phyloP scores from a whole-genome alignment of 2,888 invertebrate species.

The Chloroclysta siterata region DNA sequence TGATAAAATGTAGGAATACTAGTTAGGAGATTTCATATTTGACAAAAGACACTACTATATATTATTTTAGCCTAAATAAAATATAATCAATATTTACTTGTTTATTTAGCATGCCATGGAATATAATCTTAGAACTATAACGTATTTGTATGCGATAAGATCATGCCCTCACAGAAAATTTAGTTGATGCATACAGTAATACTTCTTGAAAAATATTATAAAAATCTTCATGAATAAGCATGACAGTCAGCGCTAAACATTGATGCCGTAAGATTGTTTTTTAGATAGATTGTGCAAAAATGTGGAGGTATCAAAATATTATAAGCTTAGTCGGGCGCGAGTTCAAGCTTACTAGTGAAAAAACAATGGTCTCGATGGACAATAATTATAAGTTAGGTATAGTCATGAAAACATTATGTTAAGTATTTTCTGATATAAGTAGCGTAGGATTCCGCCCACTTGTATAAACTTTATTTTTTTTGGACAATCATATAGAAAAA shows the following conservation, averaged over 20 bases:
- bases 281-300: not conserved
- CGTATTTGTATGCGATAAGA: constrained; percentile 10
- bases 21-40: constrained; percentile 24
- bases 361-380: constrained; percentile 32
- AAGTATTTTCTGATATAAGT: constrained; percentile 28
- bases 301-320: constrained; percentile 2
- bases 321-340: constrained; percentile 6
- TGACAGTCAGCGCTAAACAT: constrained; percentile 8
- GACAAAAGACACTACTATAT: constrained; percentile 28
- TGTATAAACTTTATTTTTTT: constrained; percentile 15
- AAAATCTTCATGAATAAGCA: not conserved
- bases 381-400: constrained; percentile 27
- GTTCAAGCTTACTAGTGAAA: constrained; percentile 28
- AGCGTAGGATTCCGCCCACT: constrained; percentile 11
- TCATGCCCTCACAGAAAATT: not conserved
- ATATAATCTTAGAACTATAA: constrained; percentile 15
- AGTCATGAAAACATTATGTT: constrained; percentile 24
- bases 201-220: not conserved
- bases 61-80: constrained; percentile 23
- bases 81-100: constrained; percentile 11
- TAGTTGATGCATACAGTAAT: not conserved
- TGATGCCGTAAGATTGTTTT: not conserved
- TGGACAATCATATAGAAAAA: constrained; percentile 1
- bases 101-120: constrained; percentile 26
- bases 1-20: constrained; percentile 34